Evolutionary conservation across 2,888 invertebrate species (phyloP).

Genomic region (Pyrochroa serraticornis): DNA sequence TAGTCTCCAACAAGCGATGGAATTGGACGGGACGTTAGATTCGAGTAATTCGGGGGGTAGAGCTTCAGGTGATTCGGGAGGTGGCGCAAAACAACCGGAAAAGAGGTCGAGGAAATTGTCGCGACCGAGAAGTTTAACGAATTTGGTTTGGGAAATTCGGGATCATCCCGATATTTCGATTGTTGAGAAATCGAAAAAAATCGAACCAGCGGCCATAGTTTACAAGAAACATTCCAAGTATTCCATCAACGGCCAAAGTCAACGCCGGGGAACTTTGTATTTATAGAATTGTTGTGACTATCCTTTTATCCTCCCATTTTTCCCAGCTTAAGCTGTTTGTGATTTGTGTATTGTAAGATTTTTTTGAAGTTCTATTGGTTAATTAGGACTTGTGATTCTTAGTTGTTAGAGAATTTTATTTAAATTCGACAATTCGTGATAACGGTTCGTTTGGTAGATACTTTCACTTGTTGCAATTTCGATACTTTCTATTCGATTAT

Average conservation of each 20-base stretch:
- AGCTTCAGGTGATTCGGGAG: constrained; percentile 81
- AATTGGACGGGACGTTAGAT: constrained; percentile 78
- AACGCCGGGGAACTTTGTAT: constrained; percentile 53
- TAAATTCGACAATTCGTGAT: constrained; percentile 32
- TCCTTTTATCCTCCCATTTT: background rate
- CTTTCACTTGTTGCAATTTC: too few species aligned
- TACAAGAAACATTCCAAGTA: constrained; percentile 60
- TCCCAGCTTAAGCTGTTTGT: constrained; percentile 47
- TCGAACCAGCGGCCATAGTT: constrained; percentile 57
- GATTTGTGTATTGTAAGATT: constrained; percentile 44
- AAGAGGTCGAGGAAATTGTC: constrained; percentile 83
- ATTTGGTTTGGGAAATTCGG: constrained; percentile 79
- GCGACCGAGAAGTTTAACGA: constrained; percentile 84
- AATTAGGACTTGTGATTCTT: constrained; percentile 43
- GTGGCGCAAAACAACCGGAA: constrained; percentile 76
- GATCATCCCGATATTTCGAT: constrained; percentile 54
- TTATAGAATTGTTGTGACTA: constrained; percentile 56
- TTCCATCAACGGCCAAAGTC: constrained; percentile 51
- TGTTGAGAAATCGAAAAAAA: constrained; percentile 51
- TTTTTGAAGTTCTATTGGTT: constrained; percentile 25
- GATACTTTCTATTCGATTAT: too few species aligned
- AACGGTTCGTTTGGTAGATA: constrained; percentile 20
- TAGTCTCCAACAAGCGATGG: constrained; percentile 76
- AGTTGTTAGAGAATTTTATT: constrained; percentile 35
- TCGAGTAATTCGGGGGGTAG: constrained; percentile 88